These are phyloP conservation scores for Amphipoea lucens DNA, from an alignment of 2,888 invertebrate species.

Conservation along the genomic window DNA sequence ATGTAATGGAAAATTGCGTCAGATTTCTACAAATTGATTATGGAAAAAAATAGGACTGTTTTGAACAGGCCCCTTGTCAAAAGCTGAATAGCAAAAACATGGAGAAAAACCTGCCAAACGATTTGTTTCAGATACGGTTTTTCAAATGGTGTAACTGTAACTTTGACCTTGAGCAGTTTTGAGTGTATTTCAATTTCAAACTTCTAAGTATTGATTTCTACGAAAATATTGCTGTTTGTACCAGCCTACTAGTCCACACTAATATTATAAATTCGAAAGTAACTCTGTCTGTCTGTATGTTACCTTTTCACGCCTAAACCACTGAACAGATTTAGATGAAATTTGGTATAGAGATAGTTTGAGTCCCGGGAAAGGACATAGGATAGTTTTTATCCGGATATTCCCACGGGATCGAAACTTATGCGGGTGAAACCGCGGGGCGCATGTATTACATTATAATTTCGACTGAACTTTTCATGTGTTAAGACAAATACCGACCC, in stretches of 20 bases:
- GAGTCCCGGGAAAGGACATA: too few relatives aligned
- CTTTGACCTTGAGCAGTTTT: too few relatives aligned
- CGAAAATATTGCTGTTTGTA: neutral
- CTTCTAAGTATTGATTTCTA: neutral
- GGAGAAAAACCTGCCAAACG: neutral
- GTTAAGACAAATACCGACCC: neutral
- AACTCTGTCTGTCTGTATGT: too few relatives aligned
- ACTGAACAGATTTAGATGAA: too few relatives aligned
- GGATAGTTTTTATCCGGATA: too few relatives aligned
- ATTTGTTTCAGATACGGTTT: neutral
- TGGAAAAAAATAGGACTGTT: neutral
- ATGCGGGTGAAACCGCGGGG: too few relatives aligned
- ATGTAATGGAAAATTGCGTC: neutral
- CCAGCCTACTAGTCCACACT: too few relatives aligned
- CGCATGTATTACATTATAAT: too few relatives aligned
- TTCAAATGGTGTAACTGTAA: neutral
- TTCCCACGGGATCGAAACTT: too few relatives aligned
- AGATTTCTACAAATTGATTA: slow-evolving; percentile 1
- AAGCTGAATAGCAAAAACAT: neutral
- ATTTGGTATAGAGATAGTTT: too few relatives aligned
- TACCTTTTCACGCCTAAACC: too few relatives aligned
- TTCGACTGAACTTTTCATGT: neutral
- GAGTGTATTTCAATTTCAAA: neutral
- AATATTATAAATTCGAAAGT: too few relatives aligned
- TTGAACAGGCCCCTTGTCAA: neutral